phyloP scores from a whole-genome alignment of 2,888 invertebrate genomes.

The Formica aserva region DNA sequence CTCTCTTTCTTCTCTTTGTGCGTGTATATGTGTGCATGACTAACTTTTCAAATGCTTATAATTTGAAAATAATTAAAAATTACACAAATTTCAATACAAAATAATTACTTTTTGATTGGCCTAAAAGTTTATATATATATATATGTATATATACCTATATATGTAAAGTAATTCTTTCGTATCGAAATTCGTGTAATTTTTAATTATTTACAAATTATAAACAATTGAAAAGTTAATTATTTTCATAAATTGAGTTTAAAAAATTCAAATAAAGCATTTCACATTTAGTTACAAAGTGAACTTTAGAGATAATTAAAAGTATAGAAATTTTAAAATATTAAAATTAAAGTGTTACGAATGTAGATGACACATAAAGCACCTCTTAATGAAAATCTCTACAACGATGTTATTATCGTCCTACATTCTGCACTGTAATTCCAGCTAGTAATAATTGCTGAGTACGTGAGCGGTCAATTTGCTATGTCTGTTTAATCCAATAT shows the following conservation, averaged over 20 bases:
- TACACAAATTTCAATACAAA: too few species aligned
- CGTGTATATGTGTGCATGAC: background rate
- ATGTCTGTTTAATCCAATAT: slow-evolving; percentile 51
- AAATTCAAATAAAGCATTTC: slow-evolving; percentile 17
- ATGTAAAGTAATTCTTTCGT: too few species aligned
- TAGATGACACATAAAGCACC: slow-evolving; percentile 22
- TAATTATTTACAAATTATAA: background rate
- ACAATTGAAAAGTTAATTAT: background rate
- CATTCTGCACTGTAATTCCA: slow-evolving; percentile 31
- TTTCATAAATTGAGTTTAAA: slow-evolving; percentile 7
- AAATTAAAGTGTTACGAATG: slow-evolving; percentile 13
- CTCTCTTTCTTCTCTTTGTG: background rate
- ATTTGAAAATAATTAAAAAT: background rate
- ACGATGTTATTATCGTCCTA: slow-evolving; percentile 30
- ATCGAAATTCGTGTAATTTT: background rate
- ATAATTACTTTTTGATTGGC: too few species aligned
- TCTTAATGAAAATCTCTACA: slow-evolving; percentile 44
- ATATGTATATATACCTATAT: too few species aligned
- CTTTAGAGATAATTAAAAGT: slow-evolving; percentile 17
- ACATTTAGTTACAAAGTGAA: slow-evolving; percentile 20
- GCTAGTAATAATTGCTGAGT: slow-evolving; percentile 40
- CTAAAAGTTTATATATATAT: too few species aligned
- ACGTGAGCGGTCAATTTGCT: slow-evolving; percentile 40
- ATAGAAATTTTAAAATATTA: slow-evolving; percentile 27
- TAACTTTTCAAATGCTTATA: background rate